phyloP scores from a whole-genome alignment of 2,888 invertebrate genomes.

The Hydrotaea diabolus region DNA sequence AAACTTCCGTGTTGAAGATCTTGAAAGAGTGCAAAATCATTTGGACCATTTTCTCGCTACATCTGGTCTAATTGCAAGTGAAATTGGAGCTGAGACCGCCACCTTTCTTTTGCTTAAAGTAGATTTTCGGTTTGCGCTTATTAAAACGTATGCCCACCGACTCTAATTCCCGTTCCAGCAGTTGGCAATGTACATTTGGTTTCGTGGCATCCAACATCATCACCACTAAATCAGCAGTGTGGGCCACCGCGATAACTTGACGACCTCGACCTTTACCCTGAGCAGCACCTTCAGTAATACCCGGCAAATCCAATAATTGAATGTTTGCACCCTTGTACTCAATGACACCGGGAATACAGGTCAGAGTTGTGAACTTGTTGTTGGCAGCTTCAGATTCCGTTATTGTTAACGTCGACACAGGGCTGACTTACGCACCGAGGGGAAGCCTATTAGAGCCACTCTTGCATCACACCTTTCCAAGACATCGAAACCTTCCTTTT shows the following conservation, averaged over 20 bases:
- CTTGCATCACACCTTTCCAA: constrained; percentile 99
- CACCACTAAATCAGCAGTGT: constrained; percentile 97
- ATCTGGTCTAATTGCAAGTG: constrained; percentile 94
- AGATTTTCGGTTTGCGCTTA: constrained; percentile 97
- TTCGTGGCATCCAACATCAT: constrained; percentile 99
- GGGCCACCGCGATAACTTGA: constrained; percentile 98
- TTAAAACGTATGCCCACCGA: constrained; percentile 98
- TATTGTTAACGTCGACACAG: constrained; percentile 95
- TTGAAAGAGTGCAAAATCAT: constrained; percentile 99
- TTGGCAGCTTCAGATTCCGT: constrained; percentile 98
- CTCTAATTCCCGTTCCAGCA: constrained; percentile 97
- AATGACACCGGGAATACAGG: constrained; percentile 99
- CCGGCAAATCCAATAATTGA: constrained; percentile 98
- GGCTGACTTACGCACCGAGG: constrained; percentile 92
- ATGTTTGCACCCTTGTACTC: constrained; percentile 99
- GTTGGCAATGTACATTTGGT: constrained; percentile 95
- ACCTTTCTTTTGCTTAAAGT: constrained; percentile 98
- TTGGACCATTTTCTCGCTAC: constrained; percentile 98
- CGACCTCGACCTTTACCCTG: constrained; percentile 95
- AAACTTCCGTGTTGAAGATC: constrained; percentile 96
- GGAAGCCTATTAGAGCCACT: constrained; percentile 98
- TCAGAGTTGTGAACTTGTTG: constrained; percentile 99
- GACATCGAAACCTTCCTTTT: constrained; percentile 99
- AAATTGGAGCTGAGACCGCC: constrained; percentile 98
- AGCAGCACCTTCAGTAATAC: constrained; percentile 99